A percentile compares a stretch with the other conserved stretches of the same genome.
These are phyloP conservation scores for Takifugu bimaculatus DNA, from an alignment of 2,113 vertebrate genomes.

Conservation along the genomic window DNA sequence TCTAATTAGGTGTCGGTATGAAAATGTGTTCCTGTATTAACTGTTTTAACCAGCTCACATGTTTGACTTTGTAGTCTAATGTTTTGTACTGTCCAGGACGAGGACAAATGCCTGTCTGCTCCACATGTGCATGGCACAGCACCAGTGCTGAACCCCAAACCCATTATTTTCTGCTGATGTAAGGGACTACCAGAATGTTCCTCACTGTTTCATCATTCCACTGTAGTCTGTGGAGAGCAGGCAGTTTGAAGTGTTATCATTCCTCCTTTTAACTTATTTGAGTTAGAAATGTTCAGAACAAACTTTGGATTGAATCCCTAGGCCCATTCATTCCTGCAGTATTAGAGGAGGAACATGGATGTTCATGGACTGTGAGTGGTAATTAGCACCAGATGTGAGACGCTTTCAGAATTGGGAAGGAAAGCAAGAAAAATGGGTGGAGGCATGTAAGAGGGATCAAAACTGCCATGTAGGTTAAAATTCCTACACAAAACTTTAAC, in stretches of 20 bases:
- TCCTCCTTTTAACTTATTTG: slow-evolving; percentile 15
- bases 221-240: slow-evolving; percentile 9
- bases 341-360: slow-evolving; percentile 15
- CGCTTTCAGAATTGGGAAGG: slow-evolving; percentile 20
- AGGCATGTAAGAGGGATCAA: slow-evolving; percentile 10
- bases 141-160: slow-evolving; percentile 39
- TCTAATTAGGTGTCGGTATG: too few relatives aligned
- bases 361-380: slow-evolving; percentile 18
- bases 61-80: slow-evolving; percentile 1
- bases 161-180: slow-evolving; percentile 62
- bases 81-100: slow-evolving; percentile 20
- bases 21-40: slow-evolving; percentile 9
- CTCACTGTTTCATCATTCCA: slow-evolving; percentile 38
- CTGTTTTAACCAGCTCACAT: not conserved
- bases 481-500: slow-evolving; percentile 39
- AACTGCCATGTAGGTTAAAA: slow-evolving; percentile 34
- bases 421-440: slow-evolving; percentile 21
- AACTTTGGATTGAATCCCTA: not conserved
- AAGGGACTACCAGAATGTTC: slow-evolving; percentile 52
- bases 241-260: slow-evolving; percentile 1
- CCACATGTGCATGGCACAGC: slow-evolving; percentile 51
- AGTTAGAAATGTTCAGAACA: slow-evolving; percentile 16
- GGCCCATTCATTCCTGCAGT: slow-evolving; percentile 21
- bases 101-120: slow-evolving; percentile 37
- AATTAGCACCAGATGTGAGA: slow-evolving; percentile 67